Base-by-base conservation (phyloP, 2,888 invertebrate genomes). In the Chesias legatella region DNA sequence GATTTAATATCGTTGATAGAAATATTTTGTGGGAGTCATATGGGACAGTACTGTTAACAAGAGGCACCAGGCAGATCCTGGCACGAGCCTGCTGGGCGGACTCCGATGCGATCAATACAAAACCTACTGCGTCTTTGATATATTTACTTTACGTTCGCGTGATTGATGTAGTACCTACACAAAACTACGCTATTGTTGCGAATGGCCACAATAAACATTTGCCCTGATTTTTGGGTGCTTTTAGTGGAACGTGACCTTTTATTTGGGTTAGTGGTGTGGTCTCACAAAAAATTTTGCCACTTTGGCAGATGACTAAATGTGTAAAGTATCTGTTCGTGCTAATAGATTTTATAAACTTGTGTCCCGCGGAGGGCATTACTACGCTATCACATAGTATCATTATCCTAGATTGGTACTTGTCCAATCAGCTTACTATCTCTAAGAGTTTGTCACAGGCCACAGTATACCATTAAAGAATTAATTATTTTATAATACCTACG, bases 111-210 rank as follows among this genome's bases (percentile, higher is more conserved):
- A 77, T 84, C 84, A 73, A 84, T 85, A 74, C 50, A 71, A 67
- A 71, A 82, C 81, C 84, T 84, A 41, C 13, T 2, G 5, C 13
- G 5, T 17, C 2, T 17, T 17, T 17, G 13, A 17, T 17, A 17
- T 17, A 17, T 17, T 17, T n/a, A n/a, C 21, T 36, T 37, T 84
- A 69, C 73, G 75, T 70, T 69, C 62, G 50, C 61, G 79, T 86
- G 85, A 86, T 86, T 79, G 80, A 86, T 86, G 79, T 63, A 58
- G 53, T 43, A 59, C n/a, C n/a, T n/a, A n/a, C 60, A 55, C 56
- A 58, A 57, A 63, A 62, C 58, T 52, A 43, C 49, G 46, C 61
- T 58, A 62, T 77, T 77, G 77, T 76, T 66, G 58, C 51, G 49
- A 67, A 66, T 65, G 58, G 40, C 31, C 25, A 30, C 43, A 50